Evolutionary conservation across 2,888 invertebrate species (phyloP), one percentile per base, ranked within the genome.

Genomic region (Pterostichus niger): DNA sequence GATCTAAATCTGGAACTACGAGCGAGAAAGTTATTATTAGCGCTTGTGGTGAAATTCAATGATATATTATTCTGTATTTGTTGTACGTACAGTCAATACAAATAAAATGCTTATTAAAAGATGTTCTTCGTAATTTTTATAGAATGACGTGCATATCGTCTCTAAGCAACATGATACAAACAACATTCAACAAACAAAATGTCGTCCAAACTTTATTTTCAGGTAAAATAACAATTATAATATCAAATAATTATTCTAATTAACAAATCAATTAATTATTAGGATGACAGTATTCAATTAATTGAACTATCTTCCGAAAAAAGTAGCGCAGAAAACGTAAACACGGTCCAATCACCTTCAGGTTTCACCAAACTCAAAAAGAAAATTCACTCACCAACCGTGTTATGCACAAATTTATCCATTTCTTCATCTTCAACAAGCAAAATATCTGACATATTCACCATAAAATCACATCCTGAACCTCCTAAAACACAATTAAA

Each of bases 41-140:
- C 86, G 94, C 96, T 85, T 97, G 97, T 91, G 98, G 97, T 64
- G 97, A 97, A 93, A 92, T 97, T 89, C 93, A 94, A 88, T 94
- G 90, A 91, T 71, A 15, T 17, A 35, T 64, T 17, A 35, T 64
- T 64, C 61, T 31, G 49, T 59, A 49, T 54, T 44, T 77, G 13
- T 76, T 44, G 1, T 15, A 71, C 3, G 24, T 24, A 24, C 24
- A 24, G 1, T 24, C 24, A 24, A 24, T 24, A 24, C 1, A 24
- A 24, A 24, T 24, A 24, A 24, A 24, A 24, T 24, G 3, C 24
- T 24, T 24, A n/a, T 24, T 24, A 2, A 24, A 24, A 24, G 24
- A 24, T 24, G 1, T 24, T 2, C 24, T 24, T 24, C 3, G 24
- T 24, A 24, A 24, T 24, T 24, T 24, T 24, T 24, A 3, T 24